These are phyloP conservation scores for Notodonta ziczac DNA, from an alignment of 2,888 invertebrate species.

Conservation along the genomic window DNA sequence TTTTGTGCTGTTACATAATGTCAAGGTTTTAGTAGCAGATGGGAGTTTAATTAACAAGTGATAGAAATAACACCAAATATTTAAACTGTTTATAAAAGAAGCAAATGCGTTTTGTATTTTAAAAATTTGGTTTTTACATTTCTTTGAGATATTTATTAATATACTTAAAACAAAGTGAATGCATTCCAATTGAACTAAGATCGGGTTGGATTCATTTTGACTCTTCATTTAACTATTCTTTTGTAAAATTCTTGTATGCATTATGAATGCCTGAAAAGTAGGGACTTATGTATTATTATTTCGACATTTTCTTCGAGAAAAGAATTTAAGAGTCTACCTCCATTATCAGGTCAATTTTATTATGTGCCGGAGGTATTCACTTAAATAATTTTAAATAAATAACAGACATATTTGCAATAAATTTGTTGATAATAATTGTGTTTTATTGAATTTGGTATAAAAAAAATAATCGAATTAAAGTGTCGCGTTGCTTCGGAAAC, in stretches of 20 bases:
- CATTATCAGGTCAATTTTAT: constrained; percentile 36
- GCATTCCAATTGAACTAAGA: constrained; percentile 40
- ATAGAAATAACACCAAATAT: constrained; percentile 36
- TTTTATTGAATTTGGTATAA: constrained; percentile 18
- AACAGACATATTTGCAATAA: constrained; percentile 66
- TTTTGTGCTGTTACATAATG: constrained; percentile 30
- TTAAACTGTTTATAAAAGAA: constrained; percentile 18
- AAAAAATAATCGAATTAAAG: too few relatives aligned
- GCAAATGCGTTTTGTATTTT: constrained; percentile 24
- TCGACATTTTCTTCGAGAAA: constrained; percentile 47
- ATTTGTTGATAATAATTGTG: constrained; percentile 63
- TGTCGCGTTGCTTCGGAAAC: too few relatives aligned
- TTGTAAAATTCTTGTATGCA: constrained; percentile 54
- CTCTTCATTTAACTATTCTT: constrained; percentile 34
- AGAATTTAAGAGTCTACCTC: constrained; percentile 64
- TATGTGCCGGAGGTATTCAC: constrained; percentile 54
- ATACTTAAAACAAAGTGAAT: constrained; percentile 60
- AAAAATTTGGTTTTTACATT: constrained; percentile 59
- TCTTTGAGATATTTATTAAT: constrained; percentile 58
- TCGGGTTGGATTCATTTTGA: constrained; percentile 69
- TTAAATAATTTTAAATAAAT: constrained; percentile 63
- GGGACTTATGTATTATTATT: constrained; percentile 49
- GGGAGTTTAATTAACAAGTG: constrained; percentile 37
- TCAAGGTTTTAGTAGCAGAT: constrained; percentile 24
- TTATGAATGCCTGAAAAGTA: constrained; percentile 71